Base-by-base conservation (phyloP, 2,888 invertebrate genomes). In the Hemistola chrysoprasaria region DNA sequence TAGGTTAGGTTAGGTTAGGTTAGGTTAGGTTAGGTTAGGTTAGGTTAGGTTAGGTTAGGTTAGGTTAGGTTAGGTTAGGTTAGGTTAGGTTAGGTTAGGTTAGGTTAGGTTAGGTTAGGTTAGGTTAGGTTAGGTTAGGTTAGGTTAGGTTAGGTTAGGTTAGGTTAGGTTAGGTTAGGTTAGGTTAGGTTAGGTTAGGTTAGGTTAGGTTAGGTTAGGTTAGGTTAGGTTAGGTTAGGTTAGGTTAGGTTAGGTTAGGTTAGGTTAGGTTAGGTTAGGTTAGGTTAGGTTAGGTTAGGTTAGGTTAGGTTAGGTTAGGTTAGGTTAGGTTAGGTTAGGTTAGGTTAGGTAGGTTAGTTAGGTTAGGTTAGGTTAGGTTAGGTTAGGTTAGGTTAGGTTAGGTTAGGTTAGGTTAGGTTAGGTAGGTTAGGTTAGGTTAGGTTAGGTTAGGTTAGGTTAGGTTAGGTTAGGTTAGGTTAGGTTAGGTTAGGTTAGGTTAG, bases 61-160 rank as follows among this genome's bases (percentile, higher is more conserved):
- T 40, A 45, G 45, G 45, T 40, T 40, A 45, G 45, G 40, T 40
- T 36, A 45, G 40, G 40, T 40, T 40, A 39, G 45, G 45, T 36
- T 36, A 36, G 45, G 36, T 40, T 36, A 38, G 42, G 41, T 32
- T 37, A 43, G 43, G 43, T 37, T 38, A 43, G 43, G 43, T 37
- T 37, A 43, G 43, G 43, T 37, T 38, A 43, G 43, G 43, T 37
- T 37, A 43, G 43, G 37, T 38, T 37, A 38, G 39, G 39, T 34
- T 39, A 42, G 42, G 33, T 36, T 31, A 31, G 31, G 30, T 35
- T 41, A 29, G 29, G 29, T 34, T 34, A 30, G 35, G 30, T 29
- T 30, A 40, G 40, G 34, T 29, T 30, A 38, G 29, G 30, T 38
- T 35, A 35, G 38, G 35, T 35, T 36, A 36, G 36, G 42, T 36